Percentiles rank a stretch among this genome's conserved stretches.
phyloP scores from a whole-genome alignment of 2,797 vertebrate species.

The Melanotaenia maccullochi region DNA sequence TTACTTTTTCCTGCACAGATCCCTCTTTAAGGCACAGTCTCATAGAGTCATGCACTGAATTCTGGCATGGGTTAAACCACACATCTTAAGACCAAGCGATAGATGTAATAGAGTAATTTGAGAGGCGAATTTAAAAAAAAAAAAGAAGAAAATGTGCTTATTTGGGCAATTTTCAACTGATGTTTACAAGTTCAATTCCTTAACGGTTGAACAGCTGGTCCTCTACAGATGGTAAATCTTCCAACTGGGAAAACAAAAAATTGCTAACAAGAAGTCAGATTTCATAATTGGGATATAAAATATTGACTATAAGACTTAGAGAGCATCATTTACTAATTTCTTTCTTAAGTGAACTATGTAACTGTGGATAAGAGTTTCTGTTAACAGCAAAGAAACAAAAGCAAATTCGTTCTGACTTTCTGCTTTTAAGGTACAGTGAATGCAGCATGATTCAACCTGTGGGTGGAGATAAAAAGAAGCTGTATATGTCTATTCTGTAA shows the following conservation, averaged over 20 bases:
- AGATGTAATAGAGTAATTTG: too few species aligned
- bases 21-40: too few species aligned
- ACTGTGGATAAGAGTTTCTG: neutral
- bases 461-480: neutral
- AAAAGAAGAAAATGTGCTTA: too few species aligned
- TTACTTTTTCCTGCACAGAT: too few species aligned
- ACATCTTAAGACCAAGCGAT: too few species aligned
- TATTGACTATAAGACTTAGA: neutral
- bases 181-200: neutral
- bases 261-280: neutral
- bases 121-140: too few species aligned
- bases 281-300: neutral
- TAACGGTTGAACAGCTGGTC: neutral
- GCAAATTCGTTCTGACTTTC: neutral
- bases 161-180: neutral
- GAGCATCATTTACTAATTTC: neutral
- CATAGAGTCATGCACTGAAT: too few species aligned
- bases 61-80: too few species aligned
- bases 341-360: neutral
- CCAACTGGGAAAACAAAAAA: neutral
- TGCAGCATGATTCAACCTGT: neutral
- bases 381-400: neutral
- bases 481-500: neutral
- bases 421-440: neutral
- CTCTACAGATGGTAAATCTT: neutral